Percentiles rank a stretch among this genome's conserved stretches.
Conservation (phyloP, 2,113 vertebrate genomes). For the Tenebrosternarchus preto region DNA sequence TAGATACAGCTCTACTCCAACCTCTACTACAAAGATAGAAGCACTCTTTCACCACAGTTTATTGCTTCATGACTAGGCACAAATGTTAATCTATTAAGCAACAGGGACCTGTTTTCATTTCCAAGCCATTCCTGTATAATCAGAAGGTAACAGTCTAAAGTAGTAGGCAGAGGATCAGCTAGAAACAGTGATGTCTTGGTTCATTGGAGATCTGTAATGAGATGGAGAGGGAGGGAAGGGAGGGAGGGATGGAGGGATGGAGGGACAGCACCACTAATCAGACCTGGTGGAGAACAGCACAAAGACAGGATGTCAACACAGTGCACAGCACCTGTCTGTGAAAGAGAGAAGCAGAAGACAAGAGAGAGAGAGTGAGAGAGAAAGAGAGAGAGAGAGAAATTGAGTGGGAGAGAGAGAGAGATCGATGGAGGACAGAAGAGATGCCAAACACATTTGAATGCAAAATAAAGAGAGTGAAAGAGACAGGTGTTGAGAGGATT, state of each 20-base stretch:
- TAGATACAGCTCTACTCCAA: no score
- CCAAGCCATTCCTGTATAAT: background rate
- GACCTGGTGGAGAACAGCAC: background rate
- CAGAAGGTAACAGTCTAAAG: background rate
- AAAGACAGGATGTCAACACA: conserved; percentile 17
- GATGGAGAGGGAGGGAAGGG: background rate
- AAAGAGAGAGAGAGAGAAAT: background rate
- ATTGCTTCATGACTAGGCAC: background rate
- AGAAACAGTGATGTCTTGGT: background rate
- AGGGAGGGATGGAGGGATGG: no score
- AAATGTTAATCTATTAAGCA: conserved; percentile 31
- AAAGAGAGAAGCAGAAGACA: background rate
- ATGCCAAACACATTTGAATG: background rate
- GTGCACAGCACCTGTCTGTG: conserved; percentile 5
- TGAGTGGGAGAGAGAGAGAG: conserved; percentile 22
- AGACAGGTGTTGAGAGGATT: conserved; percentile 4
- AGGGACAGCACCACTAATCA: background rate
- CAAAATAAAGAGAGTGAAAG: conserved; percentile 5
- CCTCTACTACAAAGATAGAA: background rate
- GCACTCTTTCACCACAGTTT: conserved; percentile 23
- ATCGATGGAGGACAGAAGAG: conserved; percentile 16
- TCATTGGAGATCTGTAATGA: conserved; percentile 1
- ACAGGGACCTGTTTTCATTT: background rate
- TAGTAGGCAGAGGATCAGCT: conserved; percentile 3
- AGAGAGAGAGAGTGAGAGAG: background rate